Conservation (phyloP, 2,797 vertebrate species). For the Gallinago nigripennis region DNA sequence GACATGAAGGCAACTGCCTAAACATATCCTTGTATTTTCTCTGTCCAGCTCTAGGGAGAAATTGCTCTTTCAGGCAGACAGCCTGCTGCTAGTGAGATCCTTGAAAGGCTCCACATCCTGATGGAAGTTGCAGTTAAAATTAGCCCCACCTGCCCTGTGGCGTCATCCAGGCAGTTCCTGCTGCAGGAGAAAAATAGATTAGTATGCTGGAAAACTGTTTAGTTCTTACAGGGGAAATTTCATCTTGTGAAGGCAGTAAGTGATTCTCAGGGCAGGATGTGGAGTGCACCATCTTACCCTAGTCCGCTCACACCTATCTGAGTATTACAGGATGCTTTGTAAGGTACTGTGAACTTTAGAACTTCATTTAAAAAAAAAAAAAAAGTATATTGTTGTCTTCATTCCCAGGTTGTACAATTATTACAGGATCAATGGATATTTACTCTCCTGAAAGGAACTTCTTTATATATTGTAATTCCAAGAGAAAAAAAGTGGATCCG, state of each 20-base stretch:
- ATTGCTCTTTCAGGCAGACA: background rate
- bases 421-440: background rate
- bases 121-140: slow-evolving; percentile 3
- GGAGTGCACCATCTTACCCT: background rate
- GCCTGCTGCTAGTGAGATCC: background rate
- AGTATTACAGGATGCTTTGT: background rate
- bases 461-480: background rate
- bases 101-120: background rate
- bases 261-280: background rate
- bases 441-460: background rate
- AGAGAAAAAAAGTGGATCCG: background rate
- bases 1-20: background rate
- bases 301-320: background rate
- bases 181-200: background rate
- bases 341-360: background rate
- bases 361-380: background rate
- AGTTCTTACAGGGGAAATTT: background rate
- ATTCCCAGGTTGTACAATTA: background rate
- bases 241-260: background rate
- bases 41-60: background rate
- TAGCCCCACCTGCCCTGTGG: background rate
- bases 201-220: background rate
- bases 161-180: slow-evolving; percentile 2
- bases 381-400: background rate
- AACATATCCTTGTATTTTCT: background rate